phyloP scores from a whole-genome alignment of 2,888 invertebrate genomes.

The Drosophila prolongata region DNA sequence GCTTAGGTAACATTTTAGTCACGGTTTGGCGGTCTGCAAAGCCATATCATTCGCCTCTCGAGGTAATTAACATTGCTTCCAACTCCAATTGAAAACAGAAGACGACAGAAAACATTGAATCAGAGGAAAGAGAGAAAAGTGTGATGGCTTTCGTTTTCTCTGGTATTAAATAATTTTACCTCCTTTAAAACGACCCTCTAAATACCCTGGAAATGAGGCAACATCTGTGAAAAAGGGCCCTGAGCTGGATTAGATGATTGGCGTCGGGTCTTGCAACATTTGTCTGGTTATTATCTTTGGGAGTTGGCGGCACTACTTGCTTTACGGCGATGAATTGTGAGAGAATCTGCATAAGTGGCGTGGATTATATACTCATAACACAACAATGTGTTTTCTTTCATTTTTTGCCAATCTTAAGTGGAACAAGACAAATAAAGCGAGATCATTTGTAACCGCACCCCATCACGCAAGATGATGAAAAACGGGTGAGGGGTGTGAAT shows the following conservation, averaged over 20 bases:
- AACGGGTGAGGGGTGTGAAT: constrained; percentile 18
- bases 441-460: constrained; percentile 30
- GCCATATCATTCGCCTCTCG: constrained; percentile 58
- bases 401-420: constrained; percentile 38
- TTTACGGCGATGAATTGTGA: constrained; percentile 62
- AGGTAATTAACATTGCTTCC: constrained; percentile 69
- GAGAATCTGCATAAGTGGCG: constrained; percentile 61
- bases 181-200: constrained; percentile 20
- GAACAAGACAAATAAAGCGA: constrained; percentile 40
- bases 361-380: constrained; percentile 48
- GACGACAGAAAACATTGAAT: constrained; percentile 29
- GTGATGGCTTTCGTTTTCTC: constrained; percentile 12
- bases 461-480: constrained; percentile 22
- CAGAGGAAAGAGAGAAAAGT: constrained; percentile 18
- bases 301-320: constrained; percentile 18
- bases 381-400: constrained; percentile 41
- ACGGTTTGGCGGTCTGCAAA: constrained; percentile 73
- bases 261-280: constrained; percentile 48
- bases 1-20: constrained; percentile 78
- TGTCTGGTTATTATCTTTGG: constrained; percentile 39
- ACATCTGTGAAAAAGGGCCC: constrained; percentile 41
- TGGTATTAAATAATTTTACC: constrained; percentile 57
- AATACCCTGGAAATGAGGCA: constrained; percentile 49
- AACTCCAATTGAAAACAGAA: constrained; percentile 25
- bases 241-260: constrained; percentile 69